phyloP scores from a whole-genome alignment of 2,888 invertebrate genomes.

The Nomada ruficornis region DNA sequence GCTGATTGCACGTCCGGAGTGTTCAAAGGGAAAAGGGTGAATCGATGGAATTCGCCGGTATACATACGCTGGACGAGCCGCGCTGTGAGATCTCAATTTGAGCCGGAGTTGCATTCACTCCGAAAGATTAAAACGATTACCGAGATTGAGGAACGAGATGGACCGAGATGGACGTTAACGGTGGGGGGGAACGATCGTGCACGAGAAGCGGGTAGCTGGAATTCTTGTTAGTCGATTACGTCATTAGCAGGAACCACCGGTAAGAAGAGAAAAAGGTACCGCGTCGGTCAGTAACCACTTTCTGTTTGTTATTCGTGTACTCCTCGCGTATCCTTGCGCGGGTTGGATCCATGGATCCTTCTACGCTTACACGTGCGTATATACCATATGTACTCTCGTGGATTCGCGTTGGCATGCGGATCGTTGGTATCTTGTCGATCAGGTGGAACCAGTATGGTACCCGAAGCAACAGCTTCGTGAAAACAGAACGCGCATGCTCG shows the following conservation, averaged over 20 bases:
- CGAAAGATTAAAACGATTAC: constrained; percentile 73
- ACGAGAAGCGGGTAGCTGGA: constrained; percentile 46
- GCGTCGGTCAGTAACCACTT: constrained; percentile 12
- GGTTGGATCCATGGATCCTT: constrained; percentile 1
- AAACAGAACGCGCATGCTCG: constrained; percentile 29
- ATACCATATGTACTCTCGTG: constrained; percentile 7
- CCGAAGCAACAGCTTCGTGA: background rate
- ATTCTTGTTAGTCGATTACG: constrained; percentile 71
- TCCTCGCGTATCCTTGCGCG: constrained; percentile 21
- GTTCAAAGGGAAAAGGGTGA: constrained; percentile 9
- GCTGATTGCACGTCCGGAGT: constrained; percentile 7
- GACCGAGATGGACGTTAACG: constrained; percentile 28
- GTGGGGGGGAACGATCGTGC: constrained; percentile 49
- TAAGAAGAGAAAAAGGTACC: constrained; percentile 64
- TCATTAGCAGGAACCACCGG: constrained; percentile 67
- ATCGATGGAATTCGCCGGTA: constrained; percentile 43
- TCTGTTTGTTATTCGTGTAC: constrained; percentile 39
- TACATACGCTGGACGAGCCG: background rate
- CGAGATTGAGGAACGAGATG: constrained; percentile 66
- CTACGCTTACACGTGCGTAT: constrained; percentile 13
- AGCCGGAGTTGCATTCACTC: constrained; percentile 37
- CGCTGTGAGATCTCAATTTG: constrained; percentile 66
- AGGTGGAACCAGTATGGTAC: constrained; percentile 3
- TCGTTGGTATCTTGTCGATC: constrained; percentile 73
- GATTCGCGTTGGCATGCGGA: constrained; percentile 60